Base-by-base conservation (phyloP, 1,140 invertebrate species). In the Anadara kagoshimensis region DNA sequence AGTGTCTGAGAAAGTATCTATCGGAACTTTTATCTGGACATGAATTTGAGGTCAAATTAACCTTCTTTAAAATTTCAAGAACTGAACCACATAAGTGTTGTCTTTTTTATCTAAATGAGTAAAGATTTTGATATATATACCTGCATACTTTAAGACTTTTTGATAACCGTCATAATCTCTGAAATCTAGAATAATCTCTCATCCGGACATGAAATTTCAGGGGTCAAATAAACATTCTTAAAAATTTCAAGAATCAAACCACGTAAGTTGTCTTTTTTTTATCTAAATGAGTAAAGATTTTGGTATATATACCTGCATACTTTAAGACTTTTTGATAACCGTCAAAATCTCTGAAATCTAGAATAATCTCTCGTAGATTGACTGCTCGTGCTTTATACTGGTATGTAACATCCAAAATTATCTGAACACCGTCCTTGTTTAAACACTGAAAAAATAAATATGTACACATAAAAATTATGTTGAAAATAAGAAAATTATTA, bases 401-500 rank as follows among this genome's bases (percentile, higher is more conserved):
- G 43, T 81, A 87, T 5, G 85, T 77, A 1, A 87, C 83, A 69
- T 85, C 80, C 5, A 88, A 53, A 5, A 61, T 51, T 51, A 88
- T 84, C 5, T 74, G 61, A 1, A 88, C 85, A n/a, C 86, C 86
- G 78, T 88, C 85, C 36, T 75, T 75, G 69, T 88, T 88, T 11
- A 88, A 64, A 56, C 86, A 88, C 85, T 88, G 64, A 53, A 78
- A 75, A 58, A 68, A 69, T 53, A 8, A 45, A 45, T 14, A 64
- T 12, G 12, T n/a, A 44, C 64, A 16, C 12, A 53, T 24, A 51
- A n/a, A n/a, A n/a, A n/a, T n/a, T 20, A 36, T 24, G 22, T 7
- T 59, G 26, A 63, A 29, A 29, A 49, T 59, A 47, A 64, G 29
- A 36, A n/a, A n/a, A n/a, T n/a, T n/a, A n/a, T 36, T 7, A 36